Percentiles rank a stretch among this genome's conserved stretches.
phyloP scores from a whole-genome alignment of 2,113 vertebrate genomes.

The Xiphophorus couchianus region DNA sequence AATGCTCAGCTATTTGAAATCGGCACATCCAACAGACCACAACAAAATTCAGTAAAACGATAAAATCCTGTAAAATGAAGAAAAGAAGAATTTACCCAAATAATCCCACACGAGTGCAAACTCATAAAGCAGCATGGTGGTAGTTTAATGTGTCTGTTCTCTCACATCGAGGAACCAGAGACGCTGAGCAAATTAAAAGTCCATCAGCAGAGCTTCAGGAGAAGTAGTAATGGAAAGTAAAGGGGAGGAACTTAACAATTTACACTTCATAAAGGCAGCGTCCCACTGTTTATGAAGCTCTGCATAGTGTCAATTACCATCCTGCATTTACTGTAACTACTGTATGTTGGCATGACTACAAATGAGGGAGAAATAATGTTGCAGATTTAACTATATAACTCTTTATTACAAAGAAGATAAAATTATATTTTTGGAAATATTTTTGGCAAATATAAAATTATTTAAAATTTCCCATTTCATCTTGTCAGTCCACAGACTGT shows the following conservation, averaged over 20 bases:
- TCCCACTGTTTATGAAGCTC: slow-evolving; percentile 28
- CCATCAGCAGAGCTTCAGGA: slow-evolving; percentile 50
- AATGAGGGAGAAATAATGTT: neutral
- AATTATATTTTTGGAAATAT: neutral
- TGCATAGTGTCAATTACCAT: neutral
- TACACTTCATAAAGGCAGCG: slow-evolving; percentile 34
- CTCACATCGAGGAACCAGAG: slow-evolving; percentile 40
- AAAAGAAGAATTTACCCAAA: slow-evolving; percentile 20
- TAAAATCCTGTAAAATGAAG: slow-evolving; percentile 19
- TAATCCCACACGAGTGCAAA: slow-evolving; percentile 30
- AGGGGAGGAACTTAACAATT: slow-evolving; percentile 35
- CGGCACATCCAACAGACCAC: slow-evolving; percentile 32
- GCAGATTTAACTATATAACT: neutral
- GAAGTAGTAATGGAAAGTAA: slow-evolving; percentile 55
- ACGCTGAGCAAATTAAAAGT: slow-evolving; percentile 60
- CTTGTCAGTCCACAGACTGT: too few relatives aligned
- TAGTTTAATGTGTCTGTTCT: slow-evolving; percentile 43
- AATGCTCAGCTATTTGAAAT: slow-evolving; percentile 21
- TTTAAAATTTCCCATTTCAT: too few relatives aligned
- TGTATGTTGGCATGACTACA: too few relatives aligned
- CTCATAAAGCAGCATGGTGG: slow-evolving; percentile 37
- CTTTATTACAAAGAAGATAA: neutral
- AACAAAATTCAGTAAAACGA: slow-evolving; percentile 24
- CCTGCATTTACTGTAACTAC: slow-evolving; percentile 1
- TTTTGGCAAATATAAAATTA: too few relatives aligned